Conservation (phyloP, 2,797 vertebrate genomes). For the Phalloptychus januarius region DNA sequence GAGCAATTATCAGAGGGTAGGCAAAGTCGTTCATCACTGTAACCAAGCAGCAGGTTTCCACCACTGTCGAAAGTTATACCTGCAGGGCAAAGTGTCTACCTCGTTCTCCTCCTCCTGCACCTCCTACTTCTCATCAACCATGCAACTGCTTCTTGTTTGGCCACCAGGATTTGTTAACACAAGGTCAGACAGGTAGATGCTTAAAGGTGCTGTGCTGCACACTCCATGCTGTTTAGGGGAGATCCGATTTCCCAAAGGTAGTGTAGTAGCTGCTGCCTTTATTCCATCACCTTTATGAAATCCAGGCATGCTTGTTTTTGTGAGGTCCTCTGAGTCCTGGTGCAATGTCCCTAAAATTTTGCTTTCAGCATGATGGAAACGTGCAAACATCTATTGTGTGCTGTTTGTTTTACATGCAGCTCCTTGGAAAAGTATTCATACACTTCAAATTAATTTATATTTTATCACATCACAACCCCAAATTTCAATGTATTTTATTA, state of each 20-base stretch:
- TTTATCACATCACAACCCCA: background rate
- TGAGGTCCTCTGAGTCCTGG: slow-evolving; percentile 48
- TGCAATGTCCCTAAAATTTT: slow-evolving; percentile 40
- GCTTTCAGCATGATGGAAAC: slow-evolving; percentile 32
- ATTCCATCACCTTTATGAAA: slow-evolving; percentile 49
- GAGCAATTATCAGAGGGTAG: slow-evolving; percentile 86
- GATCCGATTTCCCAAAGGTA: slow-evolving; percentile 61
- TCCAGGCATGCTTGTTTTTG: slow-evolving; percentile 40
- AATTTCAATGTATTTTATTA: background rate
- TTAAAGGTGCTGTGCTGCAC: slow-evolving; percentile 26
- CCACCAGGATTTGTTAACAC: slow-evolving; percentile 30
- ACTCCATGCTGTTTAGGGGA: slow-evolving; percentile 17
- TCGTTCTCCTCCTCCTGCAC: slow-evolving; percentile 11
- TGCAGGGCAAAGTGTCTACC: slow-evolving; percentile 56
- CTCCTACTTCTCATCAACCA: slow-evolving; percentile 18
- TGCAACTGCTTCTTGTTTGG: slow-evolving; percentile 35
- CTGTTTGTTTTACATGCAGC: slow-evolving; percentile 6
- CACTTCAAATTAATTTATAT: background rate
- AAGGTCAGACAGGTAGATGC: slow-evolving; percentile 42
- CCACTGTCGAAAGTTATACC: slow-evolving; percentile 71
- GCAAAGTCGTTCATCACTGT: slow-evolving; percentile 85
- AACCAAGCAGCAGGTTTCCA: slow-evolving; percentile 68
- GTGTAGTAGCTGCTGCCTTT: slow-evolving; percentile 50
- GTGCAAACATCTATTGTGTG: slow-evolving; percentile 26
- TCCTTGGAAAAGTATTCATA: background rate